Conservation (phyloP, 2,797 vertebrate species). For the Morus bassanus region DNA sequence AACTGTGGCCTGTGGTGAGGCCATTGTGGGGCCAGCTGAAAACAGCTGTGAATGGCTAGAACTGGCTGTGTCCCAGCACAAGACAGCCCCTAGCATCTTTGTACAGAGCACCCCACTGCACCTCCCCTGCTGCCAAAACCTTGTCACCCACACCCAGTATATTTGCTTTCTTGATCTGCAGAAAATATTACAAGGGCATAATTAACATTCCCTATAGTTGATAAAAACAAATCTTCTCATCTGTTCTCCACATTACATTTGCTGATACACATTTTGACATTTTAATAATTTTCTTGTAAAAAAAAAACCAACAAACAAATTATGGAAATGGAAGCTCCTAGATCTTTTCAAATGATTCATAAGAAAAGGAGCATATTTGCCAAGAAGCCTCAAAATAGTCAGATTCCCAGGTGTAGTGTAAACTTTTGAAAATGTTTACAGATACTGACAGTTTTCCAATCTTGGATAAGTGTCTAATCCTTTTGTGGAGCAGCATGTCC, state of each 20-base stretch:
- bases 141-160: not conserved
- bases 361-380: not conserved
- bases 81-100: not conserved
- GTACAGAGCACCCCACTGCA: not conserved
- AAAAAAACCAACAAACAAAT: not conserved
- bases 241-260: not conserved
- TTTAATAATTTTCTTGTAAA: not conserved
- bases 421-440: slow-evolving; percentile 33
- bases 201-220: not conserved
- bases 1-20: not conserved
- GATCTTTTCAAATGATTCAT: not conserved
- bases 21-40: not conserved
- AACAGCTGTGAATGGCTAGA: not conserved
- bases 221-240: not conserved
- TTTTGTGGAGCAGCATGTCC: not conserved
- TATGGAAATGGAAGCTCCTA: not conserved
- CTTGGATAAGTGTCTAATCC: slow-evolving; percentile 11
- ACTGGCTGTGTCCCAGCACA: not conserved
- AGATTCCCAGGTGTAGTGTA: not conserved
- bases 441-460: slow-evolving; percentile 5
- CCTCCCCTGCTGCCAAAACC: not conserved
- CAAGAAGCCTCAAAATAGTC: not conserved
- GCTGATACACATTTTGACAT: not conserved
- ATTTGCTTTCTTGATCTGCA: not conserved
- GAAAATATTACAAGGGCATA: not conserved